Conservation (phyloP, 2,113 vertebrate genomes). For the Rhombomys opimus region DNA sequence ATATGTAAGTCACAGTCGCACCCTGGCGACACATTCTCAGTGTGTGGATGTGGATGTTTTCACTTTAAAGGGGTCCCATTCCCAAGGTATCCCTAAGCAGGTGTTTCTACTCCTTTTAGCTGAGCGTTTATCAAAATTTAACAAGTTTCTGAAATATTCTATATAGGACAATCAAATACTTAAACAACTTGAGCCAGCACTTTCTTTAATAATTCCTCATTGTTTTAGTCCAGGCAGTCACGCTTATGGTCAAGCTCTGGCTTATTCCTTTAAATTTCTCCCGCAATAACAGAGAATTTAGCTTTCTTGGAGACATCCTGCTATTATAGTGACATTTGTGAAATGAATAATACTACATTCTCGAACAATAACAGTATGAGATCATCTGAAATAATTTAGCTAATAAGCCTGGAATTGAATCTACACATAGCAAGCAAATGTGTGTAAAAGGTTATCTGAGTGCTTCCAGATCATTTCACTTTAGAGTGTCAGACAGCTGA, state of each 20-base stretch:
- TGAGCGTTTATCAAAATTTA: slow-evolving; percentile 34
- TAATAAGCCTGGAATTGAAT: slow-evolving; percentile 59
- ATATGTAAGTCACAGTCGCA: slow-evolving; percentile 94
- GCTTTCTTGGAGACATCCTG: slow-evolving; percentile 61
- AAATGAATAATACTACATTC: slow-evolving; percentile 28
- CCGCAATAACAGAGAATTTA: slow-evolving; percentile 19
- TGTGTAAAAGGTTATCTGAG: slow-evolving; percentile 51
- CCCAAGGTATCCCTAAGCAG: neutral
- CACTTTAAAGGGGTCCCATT: slow-evolving; percentile 38
- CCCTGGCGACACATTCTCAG: slow-evolving; percentile 40
- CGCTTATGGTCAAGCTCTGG: slow-evolving; percentile 48
- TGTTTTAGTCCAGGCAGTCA: slow-evolving; percentile 13
- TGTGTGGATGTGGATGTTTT: slow-evolving; percentile 61
- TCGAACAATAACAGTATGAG: slow-evolving; percentile 31
- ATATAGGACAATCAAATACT: slow-evolving; percentile 7
- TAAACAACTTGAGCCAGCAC: neutral
- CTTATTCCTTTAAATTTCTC: slow-evolving; percentile 55
- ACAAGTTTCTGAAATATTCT: slow-evolving; percentile 23
- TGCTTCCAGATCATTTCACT: slow-evolving; percentile 69
- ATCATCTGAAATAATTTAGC: slow-evolving; percentile 63
- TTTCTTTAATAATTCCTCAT: slow-evolving; percentile 15
- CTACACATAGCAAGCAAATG: slow-evolving; percentile 62
- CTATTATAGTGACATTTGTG: slow-evolving; percentile 54
- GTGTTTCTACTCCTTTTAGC: neutral
- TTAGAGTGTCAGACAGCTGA: slow-evolving; percentile 66